Percentiles rank a stretch among this genome's conserved stretches.
phyloP scores from a whole-genome alignment of 2,797 vertebrate genomes.

The Basileuterus tristriatus region DNA sequence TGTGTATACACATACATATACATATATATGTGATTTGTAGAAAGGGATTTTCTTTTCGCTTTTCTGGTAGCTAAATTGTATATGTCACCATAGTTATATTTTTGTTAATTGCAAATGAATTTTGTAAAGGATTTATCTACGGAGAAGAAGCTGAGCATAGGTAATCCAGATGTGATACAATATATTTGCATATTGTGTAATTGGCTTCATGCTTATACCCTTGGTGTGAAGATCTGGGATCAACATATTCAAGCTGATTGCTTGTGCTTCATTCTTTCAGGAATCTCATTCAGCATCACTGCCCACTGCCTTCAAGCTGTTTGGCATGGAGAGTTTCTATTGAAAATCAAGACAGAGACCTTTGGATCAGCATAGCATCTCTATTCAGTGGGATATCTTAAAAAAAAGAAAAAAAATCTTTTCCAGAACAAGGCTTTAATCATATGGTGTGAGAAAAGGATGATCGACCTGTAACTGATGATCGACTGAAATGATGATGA shows the following conservation, averaged over 20 bases:
- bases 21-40: neutral
- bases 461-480: neutral
- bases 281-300: neutral
- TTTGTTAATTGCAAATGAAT: conserved; percentile 10
- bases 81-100: neutral
- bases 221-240: neutral
- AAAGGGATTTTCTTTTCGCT: neutral
- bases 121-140: neutral
- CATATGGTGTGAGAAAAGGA: neutral
- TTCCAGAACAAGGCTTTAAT: conserved; percentile 9
- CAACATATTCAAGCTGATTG: neutral
- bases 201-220: neutral
- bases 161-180: neutral
- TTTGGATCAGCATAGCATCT: neutral
- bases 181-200: neutral
- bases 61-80: neutral
- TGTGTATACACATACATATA: neutral
- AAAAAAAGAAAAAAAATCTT: neutral
- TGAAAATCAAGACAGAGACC: conserved; percentile 16
- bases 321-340: neutral
- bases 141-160: neutral
- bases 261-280: neutral
- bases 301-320: neutral
- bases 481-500: neutral
- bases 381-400: neutral